These are phyloP conservation scores for Pyrocoelia pectoralis DNA, from an alignment of 2,888 invertebrate genomes.

Conservation along the genomic window DNA sequence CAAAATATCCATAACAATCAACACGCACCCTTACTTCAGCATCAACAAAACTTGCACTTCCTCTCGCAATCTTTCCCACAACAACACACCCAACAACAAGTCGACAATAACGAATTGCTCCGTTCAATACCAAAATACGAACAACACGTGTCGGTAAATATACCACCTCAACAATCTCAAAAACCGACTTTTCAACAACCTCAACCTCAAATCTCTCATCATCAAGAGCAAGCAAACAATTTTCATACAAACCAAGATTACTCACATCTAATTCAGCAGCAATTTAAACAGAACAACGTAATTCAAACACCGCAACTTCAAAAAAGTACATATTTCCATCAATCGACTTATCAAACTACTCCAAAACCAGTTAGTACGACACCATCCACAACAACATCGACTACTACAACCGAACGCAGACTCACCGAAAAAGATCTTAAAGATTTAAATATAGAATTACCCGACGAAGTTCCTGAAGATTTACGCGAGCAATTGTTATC, in stretches of 20 bases:
- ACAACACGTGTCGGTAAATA: constrained; percentile 74
- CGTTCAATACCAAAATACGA: constrained; percentile 81
- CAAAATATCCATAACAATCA: too few species aligned
- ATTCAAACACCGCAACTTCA: constrained; percentile 18
- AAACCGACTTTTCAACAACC: constrained; percentile 51
- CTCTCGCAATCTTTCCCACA: background rate
- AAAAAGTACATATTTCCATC: constrained; percentile 35
- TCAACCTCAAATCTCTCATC: constrained; percentile 52
- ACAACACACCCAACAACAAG: constrained; percentile 51
- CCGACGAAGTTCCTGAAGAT: constrained; percentile 90
- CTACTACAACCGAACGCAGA: constrained; percentile 59
- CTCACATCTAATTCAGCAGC: constrained; percentile 50
- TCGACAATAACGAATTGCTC: constrained; percentile 73
- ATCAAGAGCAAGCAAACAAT: constrained; percentile 46
- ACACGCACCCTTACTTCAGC: too few species aligned
- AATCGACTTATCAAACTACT: constrained; percentile 18
- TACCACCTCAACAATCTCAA: constrained; percentile 40
- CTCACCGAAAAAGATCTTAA: constrained; percentile 67
- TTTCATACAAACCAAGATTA: constrained; percentile 15
- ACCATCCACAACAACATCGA: constrained; percentile 61
- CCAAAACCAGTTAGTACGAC: constrained; percentile 36
- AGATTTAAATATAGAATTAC: constrained; percentile 68
- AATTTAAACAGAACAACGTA: constrained; percentile 50
- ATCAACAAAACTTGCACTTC: too few species aligned
- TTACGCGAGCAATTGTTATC: constrained; percentile 81